Evolutionary conservation across 2,113 vertebrate species (phyloP).

Genomic region (Lophochroa leadbeateri): DNA sequence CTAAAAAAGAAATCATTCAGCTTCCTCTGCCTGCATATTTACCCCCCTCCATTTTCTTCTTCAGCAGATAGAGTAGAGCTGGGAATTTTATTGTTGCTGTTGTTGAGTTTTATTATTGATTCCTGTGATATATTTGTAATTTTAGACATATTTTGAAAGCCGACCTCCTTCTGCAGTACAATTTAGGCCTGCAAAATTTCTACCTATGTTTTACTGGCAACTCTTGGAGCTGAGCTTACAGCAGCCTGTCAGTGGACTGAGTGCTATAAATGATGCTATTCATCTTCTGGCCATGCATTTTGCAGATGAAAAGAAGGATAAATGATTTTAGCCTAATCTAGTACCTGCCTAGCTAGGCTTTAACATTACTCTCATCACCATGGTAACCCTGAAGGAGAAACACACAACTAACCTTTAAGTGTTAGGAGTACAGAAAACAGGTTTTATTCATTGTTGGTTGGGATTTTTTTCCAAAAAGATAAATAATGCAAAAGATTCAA

Average conservation of each 20-base stretch:
- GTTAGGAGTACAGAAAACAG: not conserved
- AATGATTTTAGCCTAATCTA: conserved; percentile 16
- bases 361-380: not conserved
- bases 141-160: not conserved
- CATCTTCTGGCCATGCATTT: not conserved
- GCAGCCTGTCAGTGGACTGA: not conserved
- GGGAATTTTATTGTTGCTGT: not conserved
- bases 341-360: not conserved
- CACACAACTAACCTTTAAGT: not conserved
- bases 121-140: not conserved
- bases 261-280: not conserved
- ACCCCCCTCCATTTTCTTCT: not conserved
- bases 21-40: not conserved
- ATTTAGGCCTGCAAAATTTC: not conserved
- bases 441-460: not conserved
- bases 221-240: not conserved
- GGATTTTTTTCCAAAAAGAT: too few relatives aligned
- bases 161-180: not conserved
- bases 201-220: not conserved
- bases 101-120: not conserved
- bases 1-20: not conserved
- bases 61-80: not conserved
- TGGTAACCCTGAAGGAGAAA: conserved; percentile 13
- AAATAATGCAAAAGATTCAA: not conserved
- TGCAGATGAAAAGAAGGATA: not conserved